Conservation (phyloP, 2,888 invertebrate genomes). For the Orchesella flavescens region DNA sequence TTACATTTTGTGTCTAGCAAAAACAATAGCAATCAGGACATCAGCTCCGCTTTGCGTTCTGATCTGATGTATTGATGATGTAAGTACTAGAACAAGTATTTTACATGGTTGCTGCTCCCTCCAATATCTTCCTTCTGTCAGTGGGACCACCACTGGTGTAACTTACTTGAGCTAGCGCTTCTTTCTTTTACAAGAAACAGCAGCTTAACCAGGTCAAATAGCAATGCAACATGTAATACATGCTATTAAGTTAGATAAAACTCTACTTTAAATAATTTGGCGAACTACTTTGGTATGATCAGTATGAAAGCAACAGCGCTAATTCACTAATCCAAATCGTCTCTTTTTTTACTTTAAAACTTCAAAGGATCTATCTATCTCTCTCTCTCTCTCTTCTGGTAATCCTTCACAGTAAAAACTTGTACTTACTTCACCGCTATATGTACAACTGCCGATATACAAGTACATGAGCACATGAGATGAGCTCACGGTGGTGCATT, state of each 20-base stretch:
- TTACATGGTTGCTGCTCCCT: neutral
- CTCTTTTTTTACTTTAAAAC: constrained; percentile 25
- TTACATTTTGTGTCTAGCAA: too few relatives aligned
- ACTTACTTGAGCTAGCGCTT: neutral
- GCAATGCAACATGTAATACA: neutral
- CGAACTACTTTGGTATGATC: constrained; percentile 51
- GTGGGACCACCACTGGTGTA: constrained; percentile 28
- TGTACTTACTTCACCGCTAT: constrained; percentile 20
- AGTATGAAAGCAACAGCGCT: constrained; percentile 33
- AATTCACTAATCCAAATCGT: constrained; percentile 46
- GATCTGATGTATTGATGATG: constrained; percentile 22
- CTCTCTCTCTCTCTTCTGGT: neutral
- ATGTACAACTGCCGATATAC: neutral
- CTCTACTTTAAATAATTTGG: constrained; percentile 50
- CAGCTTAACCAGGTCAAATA: constrained; percentile 58
- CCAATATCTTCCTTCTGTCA: neutral
- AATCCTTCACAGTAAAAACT: constrained; percentile 2
- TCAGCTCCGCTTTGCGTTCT: neutral
- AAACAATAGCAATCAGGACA: too few relatives aligned
- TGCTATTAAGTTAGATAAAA: neutral
- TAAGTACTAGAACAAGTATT: constrained; percentile 10
- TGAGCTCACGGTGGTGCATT: constrained; percentile 7
- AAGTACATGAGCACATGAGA: constrained; percentile 15
- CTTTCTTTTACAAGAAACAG: constrained; percentile 28
- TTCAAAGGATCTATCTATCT: neutral